Conservation (phyloP, 2,797 vertebrate species). For the Brotula barbata region DNA sequence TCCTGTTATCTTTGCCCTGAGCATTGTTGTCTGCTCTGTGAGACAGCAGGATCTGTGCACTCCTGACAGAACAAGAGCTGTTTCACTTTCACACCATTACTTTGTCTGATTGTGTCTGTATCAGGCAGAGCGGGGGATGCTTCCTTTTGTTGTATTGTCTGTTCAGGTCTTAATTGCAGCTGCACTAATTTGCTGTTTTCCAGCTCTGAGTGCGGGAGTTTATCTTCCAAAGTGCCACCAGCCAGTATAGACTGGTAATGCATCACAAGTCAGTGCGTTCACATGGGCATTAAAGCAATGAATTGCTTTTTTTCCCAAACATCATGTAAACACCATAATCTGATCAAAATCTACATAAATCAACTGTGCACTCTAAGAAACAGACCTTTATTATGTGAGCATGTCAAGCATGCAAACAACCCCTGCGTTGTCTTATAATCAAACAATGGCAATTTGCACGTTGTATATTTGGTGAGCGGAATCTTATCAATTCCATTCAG, state of each 20-base stretch:
- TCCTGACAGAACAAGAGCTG: slow-evolving; percentile 68
- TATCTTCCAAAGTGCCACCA: slow-evolving; percentile 45
- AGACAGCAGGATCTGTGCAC: slow-evolving; percentile 58
- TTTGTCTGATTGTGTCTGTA: slow-evolving; percentile 60
- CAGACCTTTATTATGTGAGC: too few relatives aligned
- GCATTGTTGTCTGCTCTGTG: slow-evolving; percentile 73
- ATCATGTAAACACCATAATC: too few relatives aligned
- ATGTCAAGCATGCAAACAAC: too few relatives aligned
- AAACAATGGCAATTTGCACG: too few relatives aligned
- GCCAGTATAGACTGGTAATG: slow-evolving; percentile 11
- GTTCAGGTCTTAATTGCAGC: slow-evolving; percentile 63
- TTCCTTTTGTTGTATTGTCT: slow-evolving; percentile 64
- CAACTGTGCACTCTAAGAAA: too few relatives aligned
- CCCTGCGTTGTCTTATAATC: too few relatives aligned
- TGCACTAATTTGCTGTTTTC: slow-evolving; percentile 59
- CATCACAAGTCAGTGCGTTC: slow-evolving; percentile 19
- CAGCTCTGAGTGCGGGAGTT: slow-evolving; percentile 36
- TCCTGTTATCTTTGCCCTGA: slow-evolving; percentile 78
- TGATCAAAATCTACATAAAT: too few relatives aligned
- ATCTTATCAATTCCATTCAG: too few relatives aligned
- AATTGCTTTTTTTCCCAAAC: too few relatives aligned
- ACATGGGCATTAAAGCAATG: neutral
- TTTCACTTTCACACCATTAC: slow-evolving; percentile 36
- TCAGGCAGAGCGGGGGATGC: slow-evolving; percentile 18
- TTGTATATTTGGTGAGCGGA: too few relatives aligned